Evolutionary conservation across 2,113 vertebrate genomes (phyloP).

Genomic region (Diadophis punctatus): DNA sequence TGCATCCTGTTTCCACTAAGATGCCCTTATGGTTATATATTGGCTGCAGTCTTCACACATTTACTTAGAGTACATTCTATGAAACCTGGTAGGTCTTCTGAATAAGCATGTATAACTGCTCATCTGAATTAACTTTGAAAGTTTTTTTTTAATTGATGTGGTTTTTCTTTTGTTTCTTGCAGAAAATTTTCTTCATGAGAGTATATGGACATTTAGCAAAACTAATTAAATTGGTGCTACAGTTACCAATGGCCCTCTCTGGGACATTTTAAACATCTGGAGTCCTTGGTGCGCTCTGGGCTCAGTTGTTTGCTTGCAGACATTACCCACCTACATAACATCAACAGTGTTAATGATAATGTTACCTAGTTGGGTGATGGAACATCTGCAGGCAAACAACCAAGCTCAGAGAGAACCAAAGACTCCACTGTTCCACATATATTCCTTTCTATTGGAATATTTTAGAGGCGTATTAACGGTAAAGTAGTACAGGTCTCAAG

Average conservation of each 20-base stretch:
- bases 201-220: not conserved
- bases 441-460: not conserved
- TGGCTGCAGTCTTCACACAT: not conserved
- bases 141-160: not conserved
- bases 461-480: not conserved
- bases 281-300: not conserved
- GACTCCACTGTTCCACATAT: not conserved
- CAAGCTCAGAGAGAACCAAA: not conserved
- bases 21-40: not conserved
- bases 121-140: not conserved
- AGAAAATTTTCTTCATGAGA: not conserved
- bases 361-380: not conserved
- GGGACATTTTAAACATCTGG: not conserved
- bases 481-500: not conserved
- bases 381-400: not conserved
- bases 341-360: not conserved
- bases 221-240: not conserved
- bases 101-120: not conserved
- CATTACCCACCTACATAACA: not conserved
- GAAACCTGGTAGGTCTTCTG: not conserved
- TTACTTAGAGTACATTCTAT: not conserved
- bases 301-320: not conserved
- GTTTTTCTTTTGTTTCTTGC: not conserved
- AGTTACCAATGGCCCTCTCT: not conserved
- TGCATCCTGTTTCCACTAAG: not conserved